These are phyloP conservation scores for Brachyistius frenatus DNA, from an alignment of 2,113 vertebrate species.

Conservation along the genomic window DNA sequence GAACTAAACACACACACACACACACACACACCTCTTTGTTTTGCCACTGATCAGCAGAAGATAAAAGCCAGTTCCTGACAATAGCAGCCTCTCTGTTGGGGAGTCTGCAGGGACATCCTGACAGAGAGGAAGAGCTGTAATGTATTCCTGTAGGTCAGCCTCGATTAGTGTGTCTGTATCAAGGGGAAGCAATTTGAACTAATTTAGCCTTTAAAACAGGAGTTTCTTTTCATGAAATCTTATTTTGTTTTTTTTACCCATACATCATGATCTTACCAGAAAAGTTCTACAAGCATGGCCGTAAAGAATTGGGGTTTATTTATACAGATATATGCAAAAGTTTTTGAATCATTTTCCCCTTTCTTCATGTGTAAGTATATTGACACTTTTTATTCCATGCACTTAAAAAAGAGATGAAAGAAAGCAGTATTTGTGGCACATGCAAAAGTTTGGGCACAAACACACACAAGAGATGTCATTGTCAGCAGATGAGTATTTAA, in stretches of 20 bases:
- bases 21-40: conserved; percentile 66
- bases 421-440: too few species aligned
- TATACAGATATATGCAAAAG: neutral
- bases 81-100: conserved; percentile 55
- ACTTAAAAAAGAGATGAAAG: too few species aligned
- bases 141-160: conserved; percentile 70
- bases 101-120: conserved; percentile 68
- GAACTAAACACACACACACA: conserved; percentile 17
- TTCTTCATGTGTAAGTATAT: too few species aligned
- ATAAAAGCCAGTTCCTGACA: conserved; percentile 79
- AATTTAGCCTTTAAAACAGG: conserved; percentile 42
- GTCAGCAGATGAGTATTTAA: too few species aligned
- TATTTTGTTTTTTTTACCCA: conserved; percentile 28
- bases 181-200: conserved; percentile 51
- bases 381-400: too few species aligned
- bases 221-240: conserved; percentile 26
- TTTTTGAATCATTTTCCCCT: neutral
- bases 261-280: conserved; percentile 21
- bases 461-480: too few species aligned
- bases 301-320: neutral
- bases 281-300: neutral
- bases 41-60: conserved; percentile 73
- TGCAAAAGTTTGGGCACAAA: neutral
- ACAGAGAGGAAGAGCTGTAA: conserved; percentile 54
- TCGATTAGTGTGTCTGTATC: conserved; percentile 42